Evolutionary conservation across 2,888 invertebrate species (phyloP), one percentile per base, ranked within the genome.

Genomic region (Drosophila putrida): DNA sequence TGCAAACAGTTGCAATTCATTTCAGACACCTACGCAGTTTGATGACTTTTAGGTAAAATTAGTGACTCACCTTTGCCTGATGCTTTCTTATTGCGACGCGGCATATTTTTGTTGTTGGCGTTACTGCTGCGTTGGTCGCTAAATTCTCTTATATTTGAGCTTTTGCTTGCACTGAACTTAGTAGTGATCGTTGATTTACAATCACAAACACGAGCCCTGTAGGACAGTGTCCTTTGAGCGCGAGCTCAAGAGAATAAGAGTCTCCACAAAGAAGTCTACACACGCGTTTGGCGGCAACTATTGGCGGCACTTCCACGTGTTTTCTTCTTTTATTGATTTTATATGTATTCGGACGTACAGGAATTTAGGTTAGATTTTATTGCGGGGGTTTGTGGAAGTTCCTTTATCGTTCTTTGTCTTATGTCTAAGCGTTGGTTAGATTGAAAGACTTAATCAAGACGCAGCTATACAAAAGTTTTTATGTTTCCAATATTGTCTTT

Each of bases 391-490:
- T 46, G 10, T 43, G 28, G 50, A 20, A 41, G 31, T 38, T 25
- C 11, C 25, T 3, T 53, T 60, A 47, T 50, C 55, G 33, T 55
- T 53, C 39, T 38, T 51, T 53, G 39, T 38, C 47, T 66, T 47
- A 64, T 28, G 4, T 20, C 20, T 20, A 20, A 47, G 54, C 28
- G 58, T 63, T 31, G 57, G n/a, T 47, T 63, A n/a, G n/a, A 35
- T 28, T 20, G 15, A 28, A 61, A 61, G 10, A 66, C 8, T 63
- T 89, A 90, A 92, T 92, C 92, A 92, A 89, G 92, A 91, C 70
- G 91, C 90, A 78, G 90, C 87, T 91, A 92, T 92, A 72, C 86
- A 90, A 90, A 90, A 92, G 86, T 90, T 90, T 91, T 91, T 90
- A 78, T 91, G 90, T 83, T 90, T 90, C 90, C 90, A 91, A 89